phyloP scores from a whole-genome alignment of 35 echinoderm and acorn worm genomes.

The Heliocidaris tuberculata region DNA sequence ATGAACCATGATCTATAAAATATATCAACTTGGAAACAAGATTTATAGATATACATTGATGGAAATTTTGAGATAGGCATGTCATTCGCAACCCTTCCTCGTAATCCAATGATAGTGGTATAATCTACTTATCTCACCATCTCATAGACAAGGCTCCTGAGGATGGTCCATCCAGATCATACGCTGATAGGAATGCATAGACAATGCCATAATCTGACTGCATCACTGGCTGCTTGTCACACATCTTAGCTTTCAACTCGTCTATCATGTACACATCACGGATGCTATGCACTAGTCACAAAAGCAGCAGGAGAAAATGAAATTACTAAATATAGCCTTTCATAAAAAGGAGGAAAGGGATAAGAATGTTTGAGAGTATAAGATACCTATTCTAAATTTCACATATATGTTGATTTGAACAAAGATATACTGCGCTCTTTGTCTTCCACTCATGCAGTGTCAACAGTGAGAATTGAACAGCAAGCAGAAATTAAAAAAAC shows the following conservation, averaged over 20 bases:
- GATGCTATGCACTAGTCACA: constrained; percentile 64
- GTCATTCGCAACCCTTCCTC: too few species aligned
- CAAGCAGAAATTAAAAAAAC: background rate
- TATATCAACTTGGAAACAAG: too few species aligned
- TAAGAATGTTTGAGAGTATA: background rate
- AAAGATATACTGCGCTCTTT: too few species aligned
- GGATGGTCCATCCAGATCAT: constrained; percentile 66
- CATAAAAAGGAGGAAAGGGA: background rate
- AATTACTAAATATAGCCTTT: background rate
- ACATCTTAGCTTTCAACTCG: constrained; percentile 58
- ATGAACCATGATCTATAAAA: too few species aligned
- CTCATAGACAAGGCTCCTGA: constrained; percentile 51
- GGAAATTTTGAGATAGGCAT: too few species aligned
- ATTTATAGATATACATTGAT: too few species aligned
- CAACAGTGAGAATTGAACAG: background rate
- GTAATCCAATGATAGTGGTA: background rate
- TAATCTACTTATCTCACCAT: constrained; percentile 69
- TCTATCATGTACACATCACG: constrained; percentile 77
- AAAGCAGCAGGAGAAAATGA: background rate
- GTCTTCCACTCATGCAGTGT: background rate
- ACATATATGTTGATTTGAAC: too few species aligned
- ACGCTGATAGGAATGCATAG: constrained; percentile 66
- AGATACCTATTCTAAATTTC: too few species aligned
- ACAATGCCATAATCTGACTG: constrained; percentile 75
- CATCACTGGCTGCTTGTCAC: background rate